Evolutionary conservation across 2,888 invertebrate species (phyloP), one percentile per base, ranked within the genome.

Genomic region (Venusia cambrica): DNA sequence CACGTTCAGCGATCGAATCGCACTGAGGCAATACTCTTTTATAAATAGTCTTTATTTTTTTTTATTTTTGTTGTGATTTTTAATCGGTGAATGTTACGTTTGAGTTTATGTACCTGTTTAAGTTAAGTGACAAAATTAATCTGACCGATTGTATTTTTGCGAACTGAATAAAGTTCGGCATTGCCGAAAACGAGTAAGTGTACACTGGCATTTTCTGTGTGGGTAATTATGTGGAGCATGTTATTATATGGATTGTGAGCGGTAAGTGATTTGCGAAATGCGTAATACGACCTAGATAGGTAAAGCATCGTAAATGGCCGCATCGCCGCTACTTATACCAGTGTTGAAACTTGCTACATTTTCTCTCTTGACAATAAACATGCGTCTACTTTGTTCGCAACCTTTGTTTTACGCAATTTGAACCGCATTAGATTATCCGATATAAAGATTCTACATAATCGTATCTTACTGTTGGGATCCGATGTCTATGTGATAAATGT

Each of bases 41-140:
- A 20, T 36, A 43, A 45, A 53, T 64, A 73, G 64, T 67, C 49
- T 65, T 68, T 66, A 63, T 73, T 74, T 69, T 66, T 75, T 73
- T 65, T 27, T 33, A 69, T 69, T 73, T 67, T 69, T 65, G 66
- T 64, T 62, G 62, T 57, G 57, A 61, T 62, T 61, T 56, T 64
- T 30, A 58, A 70, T 77, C 73, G 73, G 69, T 76, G 68, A 62
- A 57, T 73, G 80, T 80, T 81, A 76, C 63, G 74, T 70, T 78
- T 73, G 85, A 87, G 84, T 85, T 84, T 69, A 83, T 80, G 85
- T 85, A 85, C 85, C 85, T 87, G 87, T 84, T n/a, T 87, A 80
- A 65, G 69, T 73, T 70, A 76, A 65, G 66, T 64, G 38, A 32
- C 39, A 30, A 42, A 44, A 41, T 43, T 38, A 29, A 27, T 36